phyloP scores from a whole-genome alignment of 2,888 invertebrate genomes.

The Teleiodes luculella region DNA sequence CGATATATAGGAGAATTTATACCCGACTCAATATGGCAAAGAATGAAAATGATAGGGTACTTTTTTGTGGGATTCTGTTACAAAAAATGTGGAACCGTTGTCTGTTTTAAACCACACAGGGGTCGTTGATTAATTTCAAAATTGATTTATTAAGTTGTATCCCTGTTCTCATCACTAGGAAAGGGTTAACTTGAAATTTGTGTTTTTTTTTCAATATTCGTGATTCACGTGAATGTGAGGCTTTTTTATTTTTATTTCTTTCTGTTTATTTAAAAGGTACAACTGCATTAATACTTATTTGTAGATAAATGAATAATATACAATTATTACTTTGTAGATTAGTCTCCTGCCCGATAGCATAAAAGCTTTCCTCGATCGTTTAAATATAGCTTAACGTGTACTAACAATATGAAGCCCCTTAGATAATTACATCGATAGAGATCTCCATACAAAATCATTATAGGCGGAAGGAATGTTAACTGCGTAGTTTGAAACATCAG shows the following conservation, averaged over 20 bases:
- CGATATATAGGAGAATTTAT: not conserved
- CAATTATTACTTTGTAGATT: not conserved
- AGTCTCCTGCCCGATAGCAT: not conserved
- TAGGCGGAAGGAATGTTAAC: conserved; percentile 12
- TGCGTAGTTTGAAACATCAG: conserved; percentile 10
- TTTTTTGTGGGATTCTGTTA: not conserved
- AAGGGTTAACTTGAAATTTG: too few relatives aligned
- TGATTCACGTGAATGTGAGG: too few relatives aligned
- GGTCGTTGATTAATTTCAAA: not conserved
- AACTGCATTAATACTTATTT: too few relatives aligned
- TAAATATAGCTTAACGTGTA: not conserved
- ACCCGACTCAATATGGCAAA: not conserved
- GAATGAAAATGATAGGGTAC: not conserved
- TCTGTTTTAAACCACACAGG: not conserved
- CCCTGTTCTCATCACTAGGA: too few relatives aligned
- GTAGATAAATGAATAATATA: not conserved
- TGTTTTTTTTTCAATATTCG: too few relatives aligned
- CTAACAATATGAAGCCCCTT: conserved; percentile 4
- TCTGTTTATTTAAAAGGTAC: too few relatives aligned
- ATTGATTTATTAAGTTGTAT: not conserved
- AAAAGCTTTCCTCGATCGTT: not conserved
- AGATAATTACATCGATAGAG: conserved; percentile 12
- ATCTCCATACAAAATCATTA: conserved; percentile 11
- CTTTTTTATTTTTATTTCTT: too few relatives aligned
- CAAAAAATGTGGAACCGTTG: not conserved